Evolutionary conservation across 1,140 invertebrate genomes (phyloP), one percentile per base, ranked within the genome.

Genomic region (Zophobas morio): DNA sequence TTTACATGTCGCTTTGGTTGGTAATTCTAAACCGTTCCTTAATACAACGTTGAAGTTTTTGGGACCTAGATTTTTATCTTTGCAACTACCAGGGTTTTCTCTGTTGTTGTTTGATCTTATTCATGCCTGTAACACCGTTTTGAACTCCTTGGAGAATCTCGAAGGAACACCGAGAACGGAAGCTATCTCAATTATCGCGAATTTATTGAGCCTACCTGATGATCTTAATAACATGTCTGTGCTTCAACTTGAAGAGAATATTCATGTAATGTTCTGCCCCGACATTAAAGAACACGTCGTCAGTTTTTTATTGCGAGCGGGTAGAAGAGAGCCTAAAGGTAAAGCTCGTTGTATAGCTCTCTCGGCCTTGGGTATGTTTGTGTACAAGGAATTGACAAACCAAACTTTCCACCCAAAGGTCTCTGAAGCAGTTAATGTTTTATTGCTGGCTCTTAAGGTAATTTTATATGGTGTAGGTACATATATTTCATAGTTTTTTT

Each of bases 201-300:
- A 94, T 0, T 87, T 99, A 51, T 87, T 98, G 33, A 94, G 94
- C 79, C 91, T 97, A 75, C 94, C 96, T 0, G 90, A 94, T 77
- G 91, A 93, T 51, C 89, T 94, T 74, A 89, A 92, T 82, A 92
- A 94, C 76, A 89, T 96, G 6, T 93, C 94, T 0, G 94, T 96
- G 79, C 88, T 99, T 57, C 93, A 98, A 85, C 94, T 96, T 0
- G 91, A 91, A 77, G 85, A 88, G 46, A 91, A 93, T 81, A 92
- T 93, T 80, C 91, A 88, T 78, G 91, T 92, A 2, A 92, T 94
- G 76, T 89, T 88, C 1, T 94, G 93, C 87, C 92, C 93, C 36
- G 93, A 96, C 86, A 90, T 93, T n/a, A 96, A 95, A 93, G 96
- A 98, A 85, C 94, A 96, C 84, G 93, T 98, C 74, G 88, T 98